Evolutionary conservation across 2,888 invertebrate species (phyloP).

Genomic region (Trilocha varians): DNA sequence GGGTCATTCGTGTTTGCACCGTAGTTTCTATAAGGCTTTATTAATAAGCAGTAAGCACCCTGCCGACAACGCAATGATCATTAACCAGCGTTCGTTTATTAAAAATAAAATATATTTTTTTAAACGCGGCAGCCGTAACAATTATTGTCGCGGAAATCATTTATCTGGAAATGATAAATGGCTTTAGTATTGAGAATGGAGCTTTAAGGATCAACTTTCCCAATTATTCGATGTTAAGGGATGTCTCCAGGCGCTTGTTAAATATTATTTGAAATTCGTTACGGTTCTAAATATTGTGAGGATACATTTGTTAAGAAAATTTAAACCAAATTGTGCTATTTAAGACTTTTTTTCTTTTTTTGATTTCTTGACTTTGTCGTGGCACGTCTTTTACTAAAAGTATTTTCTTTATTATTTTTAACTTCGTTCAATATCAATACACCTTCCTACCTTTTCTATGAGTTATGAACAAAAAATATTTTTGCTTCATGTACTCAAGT

Average conservation of each 20-base stretch:
- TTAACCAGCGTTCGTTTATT: slow-evolving; percentile 13
- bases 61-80: slow-evolving; percentile 24
- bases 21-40: slow-evolving; percentile 39
- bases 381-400: too few relatives aligned
- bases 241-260: slow-evolving; percentile 5
- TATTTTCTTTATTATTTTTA: too few relatives aligned
- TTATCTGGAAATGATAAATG: slow-evolving; percentile 10
- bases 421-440: too few relatives aligned
- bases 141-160: slow-evolving; percentile 4
- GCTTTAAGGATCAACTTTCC: slow-evolving; percentile 7
- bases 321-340: background rate
- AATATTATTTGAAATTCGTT: slow-evolving; percentile 6
- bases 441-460: too few relatives aligned
- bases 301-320: background rate
- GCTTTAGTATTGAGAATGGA: slow-evolving; percentile 5
- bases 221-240: slow-evolving; percentile 8
- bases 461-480: too few relatives aligned
- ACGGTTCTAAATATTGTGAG: background rate
- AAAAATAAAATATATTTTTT: background rate
- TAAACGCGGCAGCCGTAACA: slow-evolving; percentile 3
- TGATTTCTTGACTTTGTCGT: too few relatives aligned
- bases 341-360: too few relatives aligned
- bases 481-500: too few relatives aligned
- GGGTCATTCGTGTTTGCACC: slow-evolving; percentile 41
- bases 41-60: slow-evolving; percentile 52